phyloP scores from a whole-genome alignment of 2,888 invertebrate species.

The Polymixis lichenea region DNA sequence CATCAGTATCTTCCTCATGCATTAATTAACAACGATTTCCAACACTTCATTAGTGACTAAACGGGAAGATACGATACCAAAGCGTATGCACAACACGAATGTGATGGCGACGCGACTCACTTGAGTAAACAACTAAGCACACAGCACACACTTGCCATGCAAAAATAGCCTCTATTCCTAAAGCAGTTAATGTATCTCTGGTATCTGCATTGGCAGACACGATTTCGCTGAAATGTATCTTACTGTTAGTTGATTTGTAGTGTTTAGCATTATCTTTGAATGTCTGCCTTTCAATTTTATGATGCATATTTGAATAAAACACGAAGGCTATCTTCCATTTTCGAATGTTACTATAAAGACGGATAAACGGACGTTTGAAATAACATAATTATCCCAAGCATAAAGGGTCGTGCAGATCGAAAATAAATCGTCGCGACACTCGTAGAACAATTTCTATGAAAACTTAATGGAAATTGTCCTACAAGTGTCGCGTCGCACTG shows the following conservation, averaged over 20 bases:
- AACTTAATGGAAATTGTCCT: no score
- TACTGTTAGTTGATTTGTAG: constrained; percentile 46
- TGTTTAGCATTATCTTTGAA: constrained; percentile 27
- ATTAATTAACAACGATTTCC: constrained; percentile 50
- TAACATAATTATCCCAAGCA: background rate
- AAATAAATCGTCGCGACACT: no score
- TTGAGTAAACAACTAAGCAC: constrained; percentile 58
- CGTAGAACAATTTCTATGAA: no score
- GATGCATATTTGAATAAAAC: constrained; percentile 14
- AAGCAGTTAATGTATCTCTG: background rate
- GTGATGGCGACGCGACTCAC: constrained; percentile 56
- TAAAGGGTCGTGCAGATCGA: no score
- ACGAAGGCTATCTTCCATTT: background rate
- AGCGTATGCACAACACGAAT: constrained; percentile 50
- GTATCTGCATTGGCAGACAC: constrained; percentile 29
- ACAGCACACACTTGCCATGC: constrained; percentile 17
- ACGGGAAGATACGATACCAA: constrained; percentile 46
- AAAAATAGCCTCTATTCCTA: constrained; percentile 35
- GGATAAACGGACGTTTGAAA: background rate
- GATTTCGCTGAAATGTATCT: constrained; percentile 34
- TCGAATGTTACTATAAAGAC: background rate
- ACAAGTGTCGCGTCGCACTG: no score
- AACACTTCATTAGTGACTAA: constrained; percentile 52
- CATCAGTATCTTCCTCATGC: constrained; percentile 36
- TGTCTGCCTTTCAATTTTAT: constrained; percentile 19